phyloP scores from a whole-genome alignment of 2,113 vertebrate genomes.

The Amia ocellicauda region DNA sequence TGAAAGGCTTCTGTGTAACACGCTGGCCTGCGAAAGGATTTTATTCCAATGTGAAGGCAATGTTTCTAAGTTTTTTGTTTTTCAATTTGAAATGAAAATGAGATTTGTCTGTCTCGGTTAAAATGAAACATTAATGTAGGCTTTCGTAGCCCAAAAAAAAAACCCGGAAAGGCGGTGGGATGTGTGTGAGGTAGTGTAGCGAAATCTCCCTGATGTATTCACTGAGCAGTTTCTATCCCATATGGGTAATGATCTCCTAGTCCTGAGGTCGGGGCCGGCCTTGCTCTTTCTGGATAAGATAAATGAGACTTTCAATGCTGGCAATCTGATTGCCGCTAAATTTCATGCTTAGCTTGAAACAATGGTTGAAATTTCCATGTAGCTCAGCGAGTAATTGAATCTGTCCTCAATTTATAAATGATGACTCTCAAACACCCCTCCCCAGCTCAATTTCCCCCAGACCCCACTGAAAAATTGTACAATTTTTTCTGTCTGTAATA shows the following conservation, averaged over 20 bases:
- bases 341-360: conserved; percentile 67
- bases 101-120: conserved; percentile 74
- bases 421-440: conserved; percentile 44
- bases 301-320: conserved; percentile 63
- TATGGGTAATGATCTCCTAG: conserved; percentile 66
- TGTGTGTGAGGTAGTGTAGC: conserved; percentile 23
- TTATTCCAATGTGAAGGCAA: no score
- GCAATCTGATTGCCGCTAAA: conserved; percentile 64
- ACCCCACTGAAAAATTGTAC: conserved; percentile 13
- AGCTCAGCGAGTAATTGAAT: conserved; percentile 66
- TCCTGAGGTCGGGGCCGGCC: conserved; percentile 58
- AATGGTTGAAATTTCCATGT: conserved; percentile 62
- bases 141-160: no score
- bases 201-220: conserved; percentile 39
- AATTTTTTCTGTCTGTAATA: conserved; percentile 7
- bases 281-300: conserved; percentile 67
- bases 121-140: conserved; percentile 42
- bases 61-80: no score
- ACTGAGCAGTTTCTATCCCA: conserved; percentile 43
- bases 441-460: conserved; percentile 10
- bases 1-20: neutral
- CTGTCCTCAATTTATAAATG: conserved; percentile 67
- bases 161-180: conserved; percentile 38
- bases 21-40: no score
- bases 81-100: conserved; percentile 67